Base-by-base conservation (phyloP, 1,140 invertebrate species). In the Metaphire vulgaris region DNA sequence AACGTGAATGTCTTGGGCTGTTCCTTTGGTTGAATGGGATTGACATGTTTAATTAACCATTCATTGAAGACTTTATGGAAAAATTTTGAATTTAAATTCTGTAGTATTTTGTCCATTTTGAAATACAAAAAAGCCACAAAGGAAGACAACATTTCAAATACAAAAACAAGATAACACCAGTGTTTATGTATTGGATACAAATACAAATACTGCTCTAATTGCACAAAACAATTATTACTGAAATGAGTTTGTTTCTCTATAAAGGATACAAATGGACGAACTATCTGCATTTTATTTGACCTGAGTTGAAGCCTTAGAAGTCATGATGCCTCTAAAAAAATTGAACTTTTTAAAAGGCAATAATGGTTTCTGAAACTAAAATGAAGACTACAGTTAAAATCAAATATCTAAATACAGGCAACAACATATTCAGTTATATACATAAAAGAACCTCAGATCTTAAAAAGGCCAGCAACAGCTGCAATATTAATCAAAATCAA, bases 231-330 rank as follows among this genome's bases (percentile, higher is more conserved):
- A 56, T 56, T 56, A 56, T 6, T 56, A 21, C 21, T 56, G 6
- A 56, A 56, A 12, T 56, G 41, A 68, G 26, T 64, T n/a, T 33
- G 16, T 32, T 81, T n/a, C n/a, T n/a, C n/a, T n/a, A n/a, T n/a
- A n/a, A 86, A 87, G 86, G 85, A 86, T 86, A 86, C 88, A 83
- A 90, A 89, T 65, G 89, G 89, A 67, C 89, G 82, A 15, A 90
- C 88, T 69, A 89, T 88, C 86, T 0, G 90, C 84, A 79, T 88
- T 88, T 78, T 89, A 88, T 14, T 82, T n/a, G n/a, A n/a, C n/a
- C n/a, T n/a, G n/a, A n/a, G n/a, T n/a, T n/a, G n/a, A n/a, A n/a
- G n/a, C n/a, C n/a, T n/a, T n/a, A n/a, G n/a, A n/a, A n/a, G n/a
- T n/a, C n/a, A n/a, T n/a, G n/a, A n/a, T n/a, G n/a, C n/a, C n/a